These are phyloP conservation scores for Zhengitettix transpicula DNA, from an alignment of 2,888 invertebrate species.

Conservation along the genomic window DNA sequence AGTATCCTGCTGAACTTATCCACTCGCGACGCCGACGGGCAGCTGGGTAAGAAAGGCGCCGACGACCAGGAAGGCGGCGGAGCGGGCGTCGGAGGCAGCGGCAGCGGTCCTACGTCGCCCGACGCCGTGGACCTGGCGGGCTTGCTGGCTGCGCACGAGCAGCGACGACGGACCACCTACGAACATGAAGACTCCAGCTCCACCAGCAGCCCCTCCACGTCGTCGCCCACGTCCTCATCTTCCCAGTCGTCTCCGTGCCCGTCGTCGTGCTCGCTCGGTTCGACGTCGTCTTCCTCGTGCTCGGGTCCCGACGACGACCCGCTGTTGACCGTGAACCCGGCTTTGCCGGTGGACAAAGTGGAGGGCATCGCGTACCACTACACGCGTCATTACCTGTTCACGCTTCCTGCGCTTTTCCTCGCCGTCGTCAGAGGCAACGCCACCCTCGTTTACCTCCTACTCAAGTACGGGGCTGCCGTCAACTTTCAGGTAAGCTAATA, in stretches of 20 bases:
- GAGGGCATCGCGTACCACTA: conserved; percentile 25
- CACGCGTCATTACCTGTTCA: conserved; percentile 31
- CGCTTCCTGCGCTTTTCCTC: conserved; percentile 37
- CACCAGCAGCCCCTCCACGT: conserved; percentile 6
- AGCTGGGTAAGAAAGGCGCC: neutral
- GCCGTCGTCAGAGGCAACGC: conserved; percentile 35
- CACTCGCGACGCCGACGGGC: conserved; percentile 16
- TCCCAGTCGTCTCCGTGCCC: conserved; percentile 9
- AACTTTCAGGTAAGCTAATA: conserved; percentile 23
- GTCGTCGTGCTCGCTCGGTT: conserved; percentile 5
- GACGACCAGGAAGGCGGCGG: neutral
- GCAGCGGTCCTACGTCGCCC: neutral
- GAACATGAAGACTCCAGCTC: conserved; percentile 15
- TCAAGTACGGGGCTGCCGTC: conserved; percentile 33
- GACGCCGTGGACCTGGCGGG: conserved; percentile 5
- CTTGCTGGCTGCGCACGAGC: conserved; percentile 20
- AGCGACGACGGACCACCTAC: conserved; percentile 16
- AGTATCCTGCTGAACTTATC: conserved; percentile 25
- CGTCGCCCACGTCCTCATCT: conserved; percentile 9
- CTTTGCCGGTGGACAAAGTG: conserved; percentile 18
- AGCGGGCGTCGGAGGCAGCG: neutral
- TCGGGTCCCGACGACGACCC: conserved; percentile 11
- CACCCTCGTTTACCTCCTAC: conserved; percentile 32
- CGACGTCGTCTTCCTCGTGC: neutral
- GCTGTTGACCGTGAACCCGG: conserved; percentile 18